These are phyloP conservation scores for Callipepla californica DNA, from an alignment of 2,113 vertebrate species.

Conservation along the genomic window DNA sequence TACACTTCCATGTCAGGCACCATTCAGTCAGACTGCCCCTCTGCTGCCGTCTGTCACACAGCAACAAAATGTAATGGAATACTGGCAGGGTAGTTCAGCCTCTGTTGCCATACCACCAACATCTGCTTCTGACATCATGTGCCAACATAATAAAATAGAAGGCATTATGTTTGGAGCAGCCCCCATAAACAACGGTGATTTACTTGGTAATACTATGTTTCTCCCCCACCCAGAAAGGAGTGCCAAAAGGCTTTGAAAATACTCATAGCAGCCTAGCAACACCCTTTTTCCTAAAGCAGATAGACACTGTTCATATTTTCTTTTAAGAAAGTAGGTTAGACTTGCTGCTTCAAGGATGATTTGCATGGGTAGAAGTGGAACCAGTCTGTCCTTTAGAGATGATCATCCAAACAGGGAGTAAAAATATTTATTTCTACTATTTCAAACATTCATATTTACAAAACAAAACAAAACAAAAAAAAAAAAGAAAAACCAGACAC, in stretches of 20 bases:
- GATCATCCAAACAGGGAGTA: not conserved
- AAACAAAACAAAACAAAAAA: not conserved
- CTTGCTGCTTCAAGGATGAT: not conserved
- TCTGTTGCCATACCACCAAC: no score
- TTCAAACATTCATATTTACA: not conserved
- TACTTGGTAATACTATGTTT: not conserved
- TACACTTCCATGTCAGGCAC: no score
- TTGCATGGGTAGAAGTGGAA: not conserved
- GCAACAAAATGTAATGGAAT: no score
- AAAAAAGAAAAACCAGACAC: not conserved
- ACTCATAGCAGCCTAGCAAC: not conserved
- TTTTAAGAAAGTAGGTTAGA: not conserved
- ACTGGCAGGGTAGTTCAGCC: no score
- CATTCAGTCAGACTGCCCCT: no score
- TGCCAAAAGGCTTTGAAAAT: not conserved
- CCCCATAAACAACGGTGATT: not conserved
- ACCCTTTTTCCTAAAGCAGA: not conserved
- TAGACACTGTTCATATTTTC: not conserved
- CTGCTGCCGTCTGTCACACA: no score
- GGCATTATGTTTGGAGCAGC: no score
- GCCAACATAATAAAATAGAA: not conserved
- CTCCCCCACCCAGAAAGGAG: not conserved
- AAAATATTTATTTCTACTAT: slow-evolving; percentile 1
- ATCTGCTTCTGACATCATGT: no score
- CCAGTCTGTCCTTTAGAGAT: not conserved